Conservation (phyloP, 2,797 vertebrate genomes). For the Eulemur coronatus region DNA sequence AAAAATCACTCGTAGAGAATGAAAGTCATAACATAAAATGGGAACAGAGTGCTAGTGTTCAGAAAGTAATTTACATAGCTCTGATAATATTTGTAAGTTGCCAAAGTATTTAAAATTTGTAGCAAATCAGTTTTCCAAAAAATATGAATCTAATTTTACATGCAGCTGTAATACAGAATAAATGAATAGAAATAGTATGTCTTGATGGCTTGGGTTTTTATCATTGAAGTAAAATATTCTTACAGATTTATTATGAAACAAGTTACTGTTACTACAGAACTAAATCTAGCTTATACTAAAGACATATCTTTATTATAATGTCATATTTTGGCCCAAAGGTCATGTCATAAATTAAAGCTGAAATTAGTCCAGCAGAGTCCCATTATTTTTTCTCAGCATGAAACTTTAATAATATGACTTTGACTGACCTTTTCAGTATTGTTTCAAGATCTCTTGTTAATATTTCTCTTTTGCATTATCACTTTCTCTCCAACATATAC, state of each 20-base stretch:
- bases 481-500: slow-evolving; percentile 70
- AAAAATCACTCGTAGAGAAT: neutral
- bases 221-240: slow-evolving; percentile 80
- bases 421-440: slow-evolving; percentile 86
- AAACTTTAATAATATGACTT: slow-evolving; percentile 82
- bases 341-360: slow-evolving; percentile 83
- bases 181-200: neutral
- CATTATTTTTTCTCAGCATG: slow-evolving; percentile 87
- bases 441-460: slow-evolving; percentile 80
- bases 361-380: slow-evolving; percentile 87
- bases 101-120: slow-evolving; percentile 51
- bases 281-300: slow-evolving; percentile 76
- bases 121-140: slow-evolving; percentile 29
- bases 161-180: slow-evolving; percentile 40
- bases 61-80: slow-evolving; percentile 37
- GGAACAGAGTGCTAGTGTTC: neutral
- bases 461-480: slow-evolving; percentile 77
- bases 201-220: slow-evolving; percentile 3
- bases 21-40: slow-evolving; percentile 7
- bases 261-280: slow-evolving; percentile 79
- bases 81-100: slow-evolving; percentile 51
- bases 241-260: slow-evolving; percentile 81
- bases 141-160: slow-evolving; percentile 45
- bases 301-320: slow-evolving; percentile 80
- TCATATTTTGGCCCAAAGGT: slow-evolving; percentile 79